phyloP scores from a whole-genome alignment of 2,888 invertebrate genomes.

The Salpingus planirostris region DNA sequence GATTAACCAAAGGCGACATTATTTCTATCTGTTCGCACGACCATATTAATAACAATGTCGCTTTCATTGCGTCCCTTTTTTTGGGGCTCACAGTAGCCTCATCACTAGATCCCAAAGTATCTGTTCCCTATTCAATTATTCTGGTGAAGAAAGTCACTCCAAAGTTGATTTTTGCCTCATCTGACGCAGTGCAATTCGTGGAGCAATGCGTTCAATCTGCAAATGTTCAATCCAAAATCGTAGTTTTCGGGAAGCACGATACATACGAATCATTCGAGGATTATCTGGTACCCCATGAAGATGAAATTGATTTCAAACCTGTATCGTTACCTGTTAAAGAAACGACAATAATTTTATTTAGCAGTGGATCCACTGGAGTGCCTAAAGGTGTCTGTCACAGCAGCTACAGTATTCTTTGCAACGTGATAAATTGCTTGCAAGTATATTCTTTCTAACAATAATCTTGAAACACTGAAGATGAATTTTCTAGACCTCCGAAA shows the following conservation, averaged over 20 bases:
- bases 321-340: conserved; percentile 14
- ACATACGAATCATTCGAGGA: too few species aligned
- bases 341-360: conserved; percentile 28
- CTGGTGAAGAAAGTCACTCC: conserved; percentile 27
- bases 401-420: too few species aligned
- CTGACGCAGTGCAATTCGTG: conserved; percentile 22
- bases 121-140: conserved; percentile 23
- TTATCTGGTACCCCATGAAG: conserved; percentile 21
- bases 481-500: too few species aligned
- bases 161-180: conserved; percentile 27
- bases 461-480: too few species aligned
- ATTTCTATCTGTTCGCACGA: conserved; percentile 43
- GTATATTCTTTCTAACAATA: too few species aligned
- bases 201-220: conserved; percentile 21
- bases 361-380: conserved; percentile 35
- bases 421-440: too few species aligned
- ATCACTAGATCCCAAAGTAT: conserved; percentile 28
- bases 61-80: conserved; percentile 43
- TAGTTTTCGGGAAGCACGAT: conserved; percentile 30
- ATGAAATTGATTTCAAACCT: conserved; percentile 25
- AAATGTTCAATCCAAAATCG: conserved; percentile 22
- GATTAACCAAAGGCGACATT: conserved; percentile 39
- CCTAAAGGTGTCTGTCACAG: conserved; percentile 34
- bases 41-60: conserved; percentile 41
- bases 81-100: conserved; percentile 35